Base-by-base conservation (phyloP, 2,888 invertebrate species). In the Punctoribates punctum region DNA sequence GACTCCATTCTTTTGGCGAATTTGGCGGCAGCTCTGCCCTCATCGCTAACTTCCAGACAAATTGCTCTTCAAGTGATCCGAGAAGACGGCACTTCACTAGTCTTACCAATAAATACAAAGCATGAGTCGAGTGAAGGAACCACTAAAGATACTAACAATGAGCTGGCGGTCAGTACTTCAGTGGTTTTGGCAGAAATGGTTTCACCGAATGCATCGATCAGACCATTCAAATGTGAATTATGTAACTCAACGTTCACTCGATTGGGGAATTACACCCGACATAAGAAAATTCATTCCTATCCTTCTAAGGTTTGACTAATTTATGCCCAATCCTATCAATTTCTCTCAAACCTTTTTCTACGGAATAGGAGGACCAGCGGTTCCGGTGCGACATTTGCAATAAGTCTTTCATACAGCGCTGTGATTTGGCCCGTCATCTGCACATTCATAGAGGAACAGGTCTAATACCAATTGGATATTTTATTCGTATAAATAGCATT, bases 351-450 rank as follows among this genome's bases (percentile, higher is more conserved):
- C 3, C 25, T 11, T 75, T 17, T 27, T 60, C 13, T 20, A 42
- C 9, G 17, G 2, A 51, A 42, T 76, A 82, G 81, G 81, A 80
- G 54, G 81, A 81, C 74, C 79, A 77, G 46, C 77, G 80, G 13
- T 81, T 80, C 77, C 80, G 81, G 60, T 82, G 83, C 78, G 79
- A 78, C 20, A 79, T 80, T 54, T 82, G 83, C 79, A 81, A 80
- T 11, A 78, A 81, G 65, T 79, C 80, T 57, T 83, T 83, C 77
- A 78, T 82, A 34, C 83, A 82, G 77, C 77, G 81, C 48, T 83
- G 82, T 81, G 83, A 83, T 78, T 78, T 82, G 76, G 82, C 81
- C 51, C 77, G 83, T 46, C 83, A 83, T 73, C 75, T 80, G 57
- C 79, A 81, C 62, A 81, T 82, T 23, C 83, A 83, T 77, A 79